Conservation (phyloP, 2,113 vertebrate species). For the Sula dactylatra region DNA sequence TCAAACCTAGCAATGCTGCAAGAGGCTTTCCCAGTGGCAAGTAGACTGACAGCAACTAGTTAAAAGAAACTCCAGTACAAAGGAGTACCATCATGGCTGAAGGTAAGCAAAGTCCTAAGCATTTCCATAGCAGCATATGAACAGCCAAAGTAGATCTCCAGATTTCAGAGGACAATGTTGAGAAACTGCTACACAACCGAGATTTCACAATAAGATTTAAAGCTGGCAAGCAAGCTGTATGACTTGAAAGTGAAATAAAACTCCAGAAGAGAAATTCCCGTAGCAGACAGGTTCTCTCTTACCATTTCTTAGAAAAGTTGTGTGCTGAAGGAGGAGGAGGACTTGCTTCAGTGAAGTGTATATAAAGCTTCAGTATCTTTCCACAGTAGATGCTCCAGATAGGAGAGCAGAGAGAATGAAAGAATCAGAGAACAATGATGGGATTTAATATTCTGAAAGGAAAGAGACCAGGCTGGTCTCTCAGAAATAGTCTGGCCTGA, state of each 20-base stretch:
- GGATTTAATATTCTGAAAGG: not conserved
- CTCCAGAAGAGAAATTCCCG: not conserved
- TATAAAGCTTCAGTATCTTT: not conserved
- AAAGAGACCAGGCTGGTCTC: not conserved
- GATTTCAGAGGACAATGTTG: not conserved
- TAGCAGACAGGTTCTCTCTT: not conserved
- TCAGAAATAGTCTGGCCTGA: not conserved
- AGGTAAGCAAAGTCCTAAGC: not conserved
- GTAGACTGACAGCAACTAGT: not conserved
- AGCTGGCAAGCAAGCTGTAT: not conserved
- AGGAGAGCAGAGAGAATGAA: not conserved
- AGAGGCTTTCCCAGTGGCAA: not conserved
- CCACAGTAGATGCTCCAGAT: not conserved
- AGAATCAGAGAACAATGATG: not conserved
- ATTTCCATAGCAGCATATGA: not conserved
- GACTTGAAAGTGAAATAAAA: not conserved
- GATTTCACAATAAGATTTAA: not conserved
- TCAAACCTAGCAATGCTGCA: not conserved
- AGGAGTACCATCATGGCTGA: not conserved
- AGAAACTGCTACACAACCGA: not conserved
- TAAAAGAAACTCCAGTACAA: not conserved
- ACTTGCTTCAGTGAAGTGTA: not conserved
- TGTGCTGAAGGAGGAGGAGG: not conserved
- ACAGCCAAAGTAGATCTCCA: not conserved
- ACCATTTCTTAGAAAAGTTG: not conserved